Base-by-base conservation (phyloP, 2,113 vertebrate species). In the Hystrix brachyura region DNA sequence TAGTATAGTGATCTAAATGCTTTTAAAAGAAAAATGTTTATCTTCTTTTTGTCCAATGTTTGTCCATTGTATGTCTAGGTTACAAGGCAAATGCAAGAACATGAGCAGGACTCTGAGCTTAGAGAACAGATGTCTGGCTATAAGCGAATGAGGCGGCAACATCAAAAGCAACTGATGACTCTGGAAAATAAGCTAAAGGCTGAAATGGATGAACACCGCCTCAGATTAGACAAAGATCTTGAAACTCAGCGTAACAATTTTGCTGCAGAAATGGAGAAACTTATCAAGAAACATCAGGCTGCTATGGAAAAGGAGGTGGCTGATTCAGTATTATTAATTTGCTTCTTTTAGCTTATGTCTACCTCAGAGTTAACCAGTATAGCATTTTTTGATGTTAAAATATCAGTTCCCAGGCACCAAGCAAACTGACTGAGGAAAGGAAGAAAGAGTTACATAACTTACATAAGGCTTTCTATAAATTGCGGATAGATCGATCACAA, bases 121-220 rank as follows among this genome's bases (percentile, higher is more conserved):
- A 99, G 99, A 88, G 99, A 99, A 97, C 99, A 99, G 98, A 99
- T 99, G 99, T 99, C 99, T 94, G 99, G 99, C 94, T 99, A 99
- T 97, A 99, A 99, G 97, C 99, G 99, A 96, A 99, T 99, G 99
- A 99, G 99, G 85, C 98, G 99, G 96, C 99, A 99, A 98, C 99
- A 99, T 98, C 99, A 99, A 98, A 99, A 99, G 94, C 99, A 99
- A 82, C 99, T 99, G 96, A 99, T 99, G 99, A 99, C 99, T 19
- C 98, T 99, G 84, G 99, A 99, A 98, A 99, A 99, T 98, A 99
- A 99, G 98, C 98, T 99, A 93, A 99, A 99, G 98, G 99, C 99
- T 23, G 99, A 99, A 98, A 99, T 99, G 99, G 99, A 99, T 0
- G 99, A 99, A 97, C 99, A 99, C 97, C 99, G 99, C 94, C 99